These are phyloP conservation scores for Centruroides vittatus DNA, from an alignment of 1,140 invertebrate genomes.

Conservation along the genomic window DNA sequence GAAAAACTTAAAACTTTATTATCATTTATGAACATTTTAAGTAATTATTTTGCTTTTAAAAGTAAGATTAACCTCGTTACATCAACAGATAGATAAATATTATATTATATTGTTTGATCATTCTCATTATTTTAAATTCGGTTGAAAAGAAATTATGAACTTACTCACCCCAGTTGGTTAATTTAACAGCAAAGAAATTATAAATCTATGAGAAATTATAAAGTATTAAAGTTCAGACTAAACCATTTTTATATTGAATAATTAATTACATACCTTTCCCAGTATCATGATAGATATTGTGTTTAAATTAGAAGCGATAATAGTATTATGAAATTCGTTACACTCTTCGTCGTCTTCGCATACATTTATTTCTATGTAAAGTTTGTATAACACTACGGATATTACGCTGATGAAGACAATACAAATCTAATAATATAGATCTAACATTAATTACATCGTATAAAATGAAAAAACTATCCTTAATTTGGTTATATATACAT, in stretches of 20 bases:
- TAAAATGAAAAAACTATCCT: too few relatives aligned
- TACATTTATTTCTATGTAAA: conserved; percentile 28
- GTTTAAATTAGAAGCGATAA: conserved; percentile 29
- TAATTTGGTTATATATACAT: too few relatives aligned
- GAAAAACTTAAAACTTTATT: not conserved
- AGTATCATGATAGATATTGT: conserved; percentile 31
- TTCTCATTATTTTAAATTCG: too few relatives aligned
- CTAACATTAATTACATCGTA: too few relatives aligned
- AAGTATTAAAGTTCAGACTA: not conserved
- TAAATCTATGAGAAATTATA: conserved; percentile 23
- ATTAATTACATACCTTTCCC: conserved; percentile 15
- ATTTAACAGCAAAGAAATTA: conserved; percentile 25
- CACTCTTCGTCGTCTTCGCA: conserved; percentile 18
- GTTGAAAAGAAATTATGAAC: not conserved
- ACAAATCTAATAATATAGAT: not conserved
- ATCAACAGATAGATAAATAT: too few relatives aligned
- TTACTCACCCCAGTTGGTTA: conserved; percentile 33
- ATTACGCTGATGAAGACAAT: conserved; percentile 20
- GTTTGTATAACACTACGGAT: conserved; percentile 24
- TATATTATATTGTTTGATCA: too few relatives aligned
- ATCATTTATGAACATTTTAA: not conserved
- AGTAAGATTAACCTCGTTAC: too few relatives aligned
- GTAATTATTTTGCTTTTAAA: too few relatives aligned
- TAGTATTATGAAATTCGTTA: conserved; percentile 25
- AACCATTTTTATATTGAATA: too few relatives aligned